These are phyloP conservation scores for Luperina nickerlii DNA, from an alignment of 2,888 invertebrate species.

Conservation along the genomic window DNA sequence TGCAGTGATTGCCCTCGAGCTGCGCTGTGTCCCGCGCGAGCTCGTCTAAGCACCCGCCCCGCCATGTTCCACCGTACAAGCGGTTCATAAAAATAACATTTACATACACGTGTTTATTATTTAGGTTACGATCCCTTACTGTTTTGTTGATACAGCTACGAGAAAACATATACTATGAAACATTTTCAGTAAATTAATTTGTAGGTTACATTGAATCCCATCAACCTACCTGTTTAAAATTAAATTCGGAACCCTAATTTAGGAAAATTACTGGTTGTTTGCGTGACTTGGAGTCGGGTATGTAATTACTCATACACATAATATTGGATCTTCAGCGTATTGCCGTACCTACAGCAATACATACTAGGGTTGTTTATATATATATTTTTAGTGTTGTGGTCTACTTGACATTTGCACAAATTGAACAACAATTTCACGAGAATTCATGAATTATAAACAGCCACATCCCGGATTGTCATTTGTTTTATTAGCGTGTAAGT, in stretches of 20 bases:
- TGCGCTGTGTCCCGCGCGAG: constrained; percentile 44
- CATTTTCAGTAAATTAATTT: constrained; percentile 40
- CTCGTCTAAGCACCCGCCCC: constrained; percentile 24
- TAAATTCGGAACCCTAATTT: constrained; percentile 20
- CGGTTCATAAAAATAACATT: constrained; percentile 56
- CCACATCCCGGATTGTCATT: background rate
- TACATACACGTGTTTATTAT: constrained; percentile 56
- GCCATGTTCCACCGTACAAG: constrained; percentile 36
- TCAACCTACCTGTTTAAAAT: constrained; percentile 23
- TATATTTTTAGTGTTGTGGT: background rate
- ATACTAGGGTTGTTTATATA: background rate
- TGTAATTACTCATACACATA: constrained; percentile 25
- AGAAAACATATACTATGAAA: constrained; percentile 31
- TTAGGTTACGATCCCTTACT: constrained; percentile 38
- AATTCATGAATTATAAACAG: background rate
- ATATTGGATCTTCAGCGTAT: background rate
- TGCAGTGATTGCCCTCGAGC: constrained; percentile 61
- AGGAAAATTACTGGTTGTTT: constrained; percentile 23
- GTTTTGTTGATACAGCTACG: constrained; percentile 44
- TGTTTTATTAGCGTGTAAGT: background rate
- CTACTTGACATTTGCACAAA: background rate
- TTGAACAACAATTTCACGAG: background rate
- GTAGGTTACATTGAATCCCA: constrained; percentile 13
- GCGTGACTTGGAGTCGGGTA: constrained; percentile 17
- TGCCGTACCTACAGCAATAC: constrained; percentile 7